Conservation (phyloP, 2,797 vertebrate genomes). For the Sebastes diaconus region DNA sequence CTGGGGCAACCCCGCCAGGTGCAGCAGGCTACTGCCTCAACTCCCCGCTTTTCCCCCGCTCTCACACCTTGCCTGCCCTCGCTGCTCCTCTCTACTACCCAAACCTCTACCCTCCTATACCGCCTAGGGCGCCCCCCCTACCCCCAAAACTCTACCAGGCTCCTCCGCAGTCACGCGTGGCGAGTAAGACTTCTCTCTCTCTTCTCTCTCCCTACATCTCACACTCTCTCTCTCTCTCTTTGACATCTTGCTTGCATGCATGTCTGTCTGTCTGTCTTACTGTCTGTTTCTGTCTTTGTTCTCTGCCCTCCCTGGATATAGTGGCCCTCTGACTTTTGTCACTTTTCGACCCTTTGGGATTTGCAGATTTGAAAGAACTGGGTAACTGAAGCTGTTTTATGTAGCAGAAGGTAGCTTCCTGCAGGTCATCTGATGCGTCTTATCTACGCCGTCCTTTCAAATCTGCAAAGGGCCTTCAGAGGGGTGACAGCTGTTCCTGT, state of each 20-base stretch:
- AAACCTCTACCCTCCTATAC: conserved; percentile 81
- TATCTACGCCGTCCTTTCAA: conserved; percentile 60
- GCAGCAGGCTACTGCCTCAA: conserved; percentile 80
- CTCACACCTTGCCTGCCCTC: conserved; percentile 88
- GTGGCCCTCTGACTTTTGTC: conserved; percentile 22
- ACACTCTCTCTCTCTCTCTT: conserved; percentile 41
- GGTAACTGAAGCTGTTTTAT: conserved; percentile 38
- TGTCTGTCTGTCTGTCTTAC: conserved; percentile 20
- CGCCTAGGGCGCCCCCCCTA: conserved; percentile 66
- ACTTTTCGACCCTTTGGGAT: conserved; percentile 14
- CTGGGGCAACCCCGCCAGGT: conserved; percentile 78
- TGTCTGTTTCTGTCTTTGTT: conserved; percentile 35
- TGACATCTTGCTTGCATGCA: conserved; percentile 52
- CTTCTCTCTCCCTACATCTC: conserved; percentile 38
- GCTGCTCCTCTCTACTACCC: conserved; percentile 85
- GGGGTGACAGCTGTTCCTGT: conserved; percentile 60
- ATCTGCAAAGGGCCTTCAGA: conserved; percentile 59
- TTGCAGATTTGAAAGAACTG: conserved; percentile 66
- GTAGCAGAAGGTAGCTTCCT: conserved; percentile 26
- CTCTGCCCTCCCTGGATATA: conserved; percentile 18
- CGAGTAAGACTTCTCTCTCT: conserved; percentile 83
- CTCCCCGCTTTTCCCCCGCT: conserved; percentile 91
- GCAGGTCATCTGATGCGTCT: conserved; percentile 48
- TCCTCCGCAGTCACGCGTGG: conserved; percentile 75
- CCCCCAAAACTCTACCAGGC: conserved; percentile 82